A percentile compares a stretch with the other conserved stretches of the same genome.
Conservation (phyloP, 1,140 invertebrate species). For the Diuraphis noxia region DNA sequence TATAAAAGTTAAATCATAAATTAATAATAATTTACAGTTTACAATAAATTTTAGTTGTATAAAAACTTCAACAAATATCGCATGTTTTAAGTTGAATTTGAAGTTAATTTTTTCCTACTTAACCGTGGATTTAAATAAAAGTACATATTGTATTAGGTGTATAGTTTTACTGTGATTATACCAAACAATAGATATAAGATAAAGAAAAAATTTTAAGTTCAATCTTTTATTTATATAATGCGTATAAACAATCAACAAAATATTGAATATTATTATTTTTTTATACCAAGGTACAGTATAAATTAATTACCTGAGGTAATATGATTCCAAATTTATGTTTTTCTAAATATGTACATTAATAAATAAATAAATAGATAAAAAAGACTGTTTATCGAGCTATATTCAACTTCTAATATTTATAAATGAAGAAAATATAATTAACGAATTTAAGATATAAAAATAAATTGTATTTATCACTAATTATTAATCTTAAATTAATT, state of each 20-base stretch:
- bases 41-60: neutral
- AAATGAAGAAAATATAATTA: too few species aligned
- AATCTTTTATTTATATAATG: neutral
- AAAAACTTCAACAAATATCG: neutral
- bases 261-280: neutral
- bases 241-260: neutral
- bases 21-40: neutral
- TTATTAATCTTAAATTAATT: too few species aligned
- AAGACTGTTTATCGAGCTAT: neutral
- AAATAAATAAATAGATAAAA: neutral
- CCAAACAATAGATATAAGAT: neutral
- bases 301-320: neutral
- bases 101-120: neutral
- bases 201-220: neutral
- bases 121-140: neutral
- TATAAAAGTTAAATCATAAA: neutral
- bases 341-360: neutral
- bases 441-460: too few species aligned
- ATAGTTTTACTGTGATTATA: neutral
- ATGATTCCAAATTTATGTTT: neutral
- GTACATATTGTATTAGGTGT: too few species aligned
- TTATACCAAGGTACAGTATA: neutral
- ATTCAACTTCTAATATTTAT: too few species aligned
- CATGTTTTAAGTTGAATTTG: neutral
- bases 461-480: too few species aligned